Conservation (phyloP, 1,140 invertebrate genomes). For the Meloidogyne floridensis region DNA sequence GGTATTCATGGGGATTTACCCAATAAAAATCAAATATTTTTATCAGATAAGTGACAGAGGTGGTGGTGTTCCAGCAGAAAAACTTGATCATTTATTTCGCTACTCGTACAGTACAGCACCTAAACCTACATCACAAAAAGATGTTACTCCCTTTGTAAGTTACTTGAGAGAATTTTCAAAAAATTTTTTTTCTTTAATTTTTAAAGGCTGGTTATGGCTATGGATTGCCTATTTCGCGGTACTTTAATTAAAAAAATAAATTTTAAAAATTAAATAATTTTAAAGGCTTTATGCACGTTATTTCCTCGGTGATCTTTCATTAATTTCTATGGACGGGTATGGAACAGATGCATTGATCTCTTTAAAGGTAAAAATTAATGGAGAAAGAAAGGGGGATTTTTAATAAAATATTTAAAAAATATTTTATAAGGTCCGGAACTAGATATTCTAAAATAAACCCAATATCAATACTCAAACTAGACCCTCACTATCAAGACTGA, state of each 20-base stretch:
- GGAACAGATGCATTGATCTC: slow-evolving; percentile 95
- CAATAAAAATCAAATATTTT: slow-evolving; percentile 24
- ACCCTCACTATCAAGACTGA: too few species aligned
- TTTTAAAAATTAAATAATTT: not conserved
- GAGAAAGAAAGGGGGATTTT: not conserved
- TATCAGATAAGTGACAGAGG: slow-evolving; percentile 87
- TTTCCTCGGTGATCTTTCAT: slow-evolving; percentile 90
- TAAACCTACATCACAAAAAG: slow-evolving; percentile 72
- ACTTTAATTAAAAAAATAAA: not conserved
- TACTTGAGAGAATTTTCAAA: not conserved
- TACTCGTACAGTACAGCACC: slow-evolving; percentile 99
- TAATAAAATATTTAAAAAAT: too few species aligned
- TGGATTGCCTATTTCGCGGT: slow-evolving; percentile 87
- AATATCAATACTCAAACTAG: too few species aligned
- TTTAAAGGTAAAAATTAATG: slow-evolving; percentile 78
- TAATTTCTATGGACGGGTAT: slow-evolving; percentile 89
- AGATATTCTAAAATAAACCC: too few species aligned
- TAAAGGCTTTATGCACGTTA: slow-evolving; percentile 86
- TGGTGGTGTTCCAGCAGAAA: slow-evolving; percentile 85
- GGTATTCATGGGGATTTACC: slow-evolving; percentile 69
- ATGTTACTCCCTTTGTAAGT: slow-evolving; percentile 58
- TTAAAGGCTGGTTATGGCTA: slow-evolving; percentile 84
- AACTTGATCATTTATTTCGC: slow-evolving; percentile 86
- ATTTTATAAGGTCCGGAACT: too few species aligned
- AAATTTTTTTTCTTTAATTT: slow-evolving; percentile 2